Conservation (phyloP, 2,888 invertebrate species). For the Neria commutata region DNA sequence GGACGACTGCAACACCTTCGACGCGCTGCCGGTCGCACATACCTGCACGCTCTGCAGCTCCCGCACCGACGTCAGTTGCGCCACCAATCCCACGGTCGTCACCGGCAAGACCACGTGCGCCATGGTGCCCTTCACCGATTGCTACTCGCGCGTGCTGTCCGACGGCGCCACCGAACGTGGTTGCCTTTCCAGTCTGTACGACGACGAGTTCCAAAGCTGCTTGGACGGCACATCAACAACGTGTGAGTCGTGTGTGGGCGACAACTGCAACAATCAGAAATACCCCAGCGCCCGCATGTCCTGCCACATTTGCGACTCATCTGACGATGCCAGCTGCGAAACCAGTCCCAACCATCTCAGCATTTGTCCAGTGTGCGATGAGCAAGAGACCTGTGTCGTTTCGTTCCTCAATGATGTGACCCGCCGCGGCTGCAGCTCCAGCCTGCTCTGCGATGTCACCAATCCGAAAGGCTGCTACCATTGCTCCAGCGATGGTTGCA, state of each 20-base stretch:
- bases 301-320: conserved; percentile 53
- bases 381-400: conserved; percentile 50
- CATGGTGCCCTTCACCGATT: conserved; percentile 41
- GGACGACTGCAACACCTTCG: conserved; percentile 45
- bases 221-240: conserved; percentile 43
- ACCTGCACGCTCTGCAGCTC: conserved; percentile 50
- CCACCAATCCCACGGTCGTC: conserved; percentile 36
- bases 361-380: conserved; percentile 42
- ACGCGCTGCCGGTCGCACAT: conserved; percentile 35
- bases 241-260: conserved; percentile 44
- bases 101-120: conserved; percentile 36
- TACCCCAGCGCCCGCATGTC: conserved; percentile 43
- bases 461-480: conserved; percentile 40
- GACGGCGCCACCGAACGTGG: conserved; percentile 57
- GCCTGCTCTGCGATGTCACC: conserved; percentile 41
- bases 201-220: conserved; percentile 50
- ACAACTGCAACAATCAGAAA: conserved; percentile 42
- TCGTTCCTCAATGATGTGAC: conserved; percentile 42
- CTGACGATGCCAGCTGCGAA: conserved; percentile 37
- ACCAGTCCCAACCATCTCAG: conserved; percentile 39
- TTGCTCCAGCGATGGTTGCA: conserved; percentile 48
- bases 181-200: conserved; percentile 48
- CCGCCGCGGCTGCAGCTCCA: conserved; percentile 45
- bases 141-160: conserved; percentile 47
- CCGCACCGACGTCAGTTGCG: conserved; percentile 48